Conservation (phyloP, 1,140 invertebrate species). For the Oscheius sp. region DNA sequence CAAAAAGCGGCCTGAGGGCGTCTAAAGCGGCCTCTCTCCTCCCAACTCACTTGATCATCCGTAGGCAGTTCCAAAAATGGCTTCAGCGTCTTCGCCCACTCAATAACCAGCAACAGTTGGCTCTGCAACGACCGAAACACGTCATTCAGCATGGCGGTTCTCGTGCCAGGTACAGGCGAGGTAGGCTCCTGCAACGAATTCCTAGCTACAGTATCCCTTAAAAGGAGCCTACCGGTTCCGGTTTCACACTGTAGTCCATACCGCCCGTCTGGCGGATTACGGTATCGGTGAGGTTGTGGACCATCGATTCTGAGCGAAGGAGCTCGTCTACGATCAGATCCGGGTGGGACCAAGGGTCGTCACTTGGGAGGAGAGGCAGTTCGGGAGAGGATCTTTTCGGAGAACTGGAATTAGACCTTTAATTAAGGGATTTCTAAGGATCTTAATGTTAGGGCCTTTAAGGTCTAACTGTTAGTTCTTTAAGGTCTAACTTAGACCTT, state of each 20-base stretch:
- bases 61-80: slow-evolving; percentile 56
- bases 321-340: slow-evolving; percentile 45
- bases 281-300: slow-evolving; percentile 54
- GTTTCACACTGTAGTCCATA: slow-evolving; percentile 49
- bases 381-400: slow-evolving; percentile 4
- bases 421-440: no score
- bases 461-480: slow-evolving; percentile 5
- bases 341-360: slow-evolving; percentile 39
- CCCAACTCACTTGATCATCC: slow-evolving; percentile 51
- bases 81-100: slow-evolving; percentile 57
- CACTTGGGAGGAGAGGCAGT: not conserved
- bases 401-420: not conserved
- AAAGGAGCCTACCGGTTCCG: slow-evolving; percentile 41
- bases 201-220: not conserved
- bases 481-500: no score
- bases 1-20: no score
- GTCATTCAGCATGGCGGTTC: slow-evolving; percentile 52
- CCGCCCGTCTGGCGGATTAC: slow-evolving; percentile 57
- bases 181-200: not conserved
- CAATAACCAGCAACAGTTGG: slow-evolving; percentile 59
- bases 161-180: not conserved
- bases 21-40: no score
- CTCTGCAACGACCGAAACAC: slow-evolving; percentile 58
- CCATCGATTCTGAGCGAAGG: slow-evolving; percentile 53
- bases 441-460: slow-evolving; percentile 1